phyloP scores from a whole-genome alignment of 2,888 invertebrate genomes.

The Nemotelus nigrinus region DNA sequence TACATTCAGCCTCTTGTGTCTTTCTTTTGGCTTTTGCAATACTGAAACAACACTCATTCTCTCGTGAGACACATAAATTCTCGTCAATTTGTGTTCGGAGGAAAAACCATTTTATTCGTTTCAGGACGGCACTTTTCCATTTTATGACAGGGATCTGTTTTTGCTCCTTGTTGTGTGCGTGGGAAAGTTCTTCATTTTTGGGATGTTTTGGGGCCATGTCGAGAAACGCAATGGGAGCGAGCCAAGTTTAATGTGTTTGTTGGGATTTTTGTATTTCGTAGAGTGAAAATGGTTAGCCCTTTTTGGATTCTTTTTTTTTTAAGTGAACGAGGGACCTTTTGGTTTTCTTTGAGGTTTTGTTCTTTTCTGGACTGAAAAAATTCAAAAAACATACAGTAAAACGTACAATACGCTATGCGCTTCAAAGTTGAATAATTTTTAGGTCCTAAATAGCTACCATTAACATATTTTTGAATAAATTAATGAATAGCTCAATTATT shows the following conservation, averaged over 20 bases:
- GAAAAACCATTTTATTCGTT: conserved; percentile 50
- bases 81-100: conserved; percentile 51
- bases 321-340: conserved; percentile 6
- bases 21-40: neutral
- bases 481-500: too few relatives aligned
- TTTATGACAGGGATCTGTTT: conserved; percentile 41
- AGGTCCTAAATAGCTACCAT: too few relatives aligned
- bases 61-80: conserved; percentile 50
- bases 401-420: neutral
- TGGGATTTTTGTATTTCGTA: conserved; percentile 42
- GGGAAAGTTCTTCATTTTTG: too few relatives aligned
- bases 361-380: neutral
- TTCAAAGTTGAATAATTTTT: too few relatives aligned
- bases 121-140: conserved; percentile 49
- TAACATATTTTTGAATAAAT: too few relatives aligned
- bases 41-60: neutral
- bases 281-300: conserved; percentile 44
- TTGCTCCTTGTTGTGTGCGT: neutral
- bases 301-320: conserved; percentile 29
- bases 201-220: neutral
- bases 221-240: conserved; percentile 22
- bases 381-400: neutral
- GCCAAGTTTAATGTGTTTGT: conserved; percentile 49
- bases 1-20: neutral
- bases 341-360: conserved; percentile 26